phyloP scores from a whole-genome alignment of 2,113 vertebrate genomes.

The Neofelis nebulosa region DNA sequence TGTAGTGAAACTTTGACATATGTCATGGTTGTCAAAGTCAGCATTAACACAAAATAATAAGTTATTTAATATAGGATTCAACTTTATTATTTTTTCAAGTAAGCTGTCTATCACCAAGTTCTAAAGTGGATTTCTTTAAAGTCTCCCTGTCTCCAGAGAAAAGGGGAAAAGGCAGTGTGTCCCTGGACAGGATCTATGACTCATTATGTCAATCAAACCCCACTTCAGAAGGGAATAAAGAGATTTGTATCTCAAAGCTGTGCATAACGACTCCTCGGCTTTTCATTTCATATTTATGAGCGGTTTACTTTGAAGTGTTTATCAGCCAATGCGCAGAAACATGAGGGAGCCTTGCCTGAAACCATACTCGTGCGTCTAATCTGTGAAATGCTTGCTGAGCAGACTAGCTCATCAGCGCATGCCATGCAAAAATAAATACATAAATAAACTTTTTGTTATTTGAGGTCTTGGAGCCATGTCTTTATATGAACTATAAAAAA shows the following conservation, averaged over 20 bases:
- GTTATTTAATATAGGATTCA: slow-evolving; percentile 81
- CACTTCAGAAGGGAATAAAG: slow-evolving; percentile 93
- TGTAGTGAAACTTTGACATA: slow-evolving; percentile 77
- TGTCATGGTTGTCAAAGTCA: slow-evolving; percentile 78
- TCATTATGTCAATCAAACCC: slow-evolving; percentile 92
- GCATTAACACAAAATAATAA: slow-evolving; percentile 83
- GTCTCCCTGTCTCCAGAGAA: slow-evolving; percentile 88
- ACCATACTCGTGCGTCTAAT: slow-evolving; percentile 89
- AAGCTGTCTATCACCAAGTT: slow-evolving; percentile 88
- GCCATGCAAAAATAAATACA: slow-evolving; percentile 85
- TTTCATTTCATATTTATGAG: slow-evolving; percentile 94
- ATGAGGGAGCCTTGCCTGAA: slow-evolving; percentile 89
- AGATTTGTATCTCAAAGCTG: slow-evolving; percentile 92
- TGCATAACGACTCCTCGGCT: slow-evolving; percentile 89
- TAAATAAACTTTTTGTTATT: slow-evolving; percentile 86
- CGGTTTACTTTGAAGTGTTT: slow-evolving; percentile 93
- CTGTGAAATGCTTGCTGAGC: slow-evolving; percentile 89
- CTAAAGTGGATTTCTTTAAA: slow-evolving; percentile 91
- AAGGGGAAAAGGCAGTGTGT: slow-evolving; percentile 88
- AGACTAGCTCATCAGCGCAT: slow-evolving; percentile 86
- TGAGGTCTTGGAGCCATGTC: slow-evolving; percentile 83
- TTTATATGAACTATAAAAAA: slow-evolving; percentile 87
- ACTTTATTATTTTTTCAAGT: slow-evolving; percentile 82
- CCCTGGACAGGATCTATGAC: slow-evolving; percentile 92
- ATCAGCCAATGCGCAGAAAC: slow-evolving; percentile 91